Evolutionary conservation across 64 coral and sea anemone species (phyloP), one percentile per base, ranked within the genome.

Genomic region (Anthopleura sola): DNA sequence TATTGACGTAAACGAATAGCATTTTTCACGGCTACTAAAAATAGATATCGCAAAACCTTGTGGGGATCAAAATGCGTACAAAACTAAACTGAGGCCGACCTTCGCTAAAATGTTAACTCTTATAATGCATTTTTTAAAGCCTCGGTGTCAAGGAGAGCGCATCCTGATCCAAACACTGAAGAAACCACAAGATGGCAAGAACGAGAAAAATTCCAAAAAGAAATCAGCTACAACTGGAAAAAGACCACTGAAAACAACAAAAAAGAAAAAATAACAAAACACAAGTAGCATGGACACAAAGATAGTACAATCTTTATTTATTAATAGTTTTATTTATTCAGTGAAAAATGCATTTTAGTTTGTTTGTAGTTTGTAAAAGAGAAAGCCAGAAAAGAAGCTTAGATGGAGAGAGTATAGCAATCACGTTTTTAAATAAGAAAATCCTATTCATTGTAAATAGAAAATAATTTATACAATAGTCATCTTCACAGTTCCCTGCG

Each of bases 91-190:
- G n/a, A n/a, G n/a, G n/a, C n/a, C n/a, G n/a, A n/a, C n/a, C n/a
- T n/a, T n/a, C n/a, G n/a, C n/a, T n/a, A n/a, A n/a, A n/a, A n/a
- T 37, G 12, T 37, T 9, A 29, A 6, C 7, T 23, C 1, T 75
- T 29, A 3, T 5, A n/a, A 36, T 36, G 3, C 15, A 4, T 19
- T 83, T 32, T 12, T 83, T 83, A 33, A 21, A 83, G 82, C 82
- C 82, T 60, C 48, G 55, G 9, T 83, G 82, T 32, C 82, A 83
- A 83, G 82, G 82, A n/a, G 82, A 83, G 34, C 44, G 50, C 17
- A 83, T 83, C 6, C 18, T 56, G 4, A 83, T 83, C 17, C 76
- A 79, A 17, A 14, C 76, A 11, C 5, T 44, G 15, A 79, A 79
- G 76, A 79, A 48, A 79, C n/a, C n/a, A 24, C 36, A 79, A 38